phyloP scores from a whole-genome alignment of 2,113 vertebrate species.

The Serinus canaria region DNA sequence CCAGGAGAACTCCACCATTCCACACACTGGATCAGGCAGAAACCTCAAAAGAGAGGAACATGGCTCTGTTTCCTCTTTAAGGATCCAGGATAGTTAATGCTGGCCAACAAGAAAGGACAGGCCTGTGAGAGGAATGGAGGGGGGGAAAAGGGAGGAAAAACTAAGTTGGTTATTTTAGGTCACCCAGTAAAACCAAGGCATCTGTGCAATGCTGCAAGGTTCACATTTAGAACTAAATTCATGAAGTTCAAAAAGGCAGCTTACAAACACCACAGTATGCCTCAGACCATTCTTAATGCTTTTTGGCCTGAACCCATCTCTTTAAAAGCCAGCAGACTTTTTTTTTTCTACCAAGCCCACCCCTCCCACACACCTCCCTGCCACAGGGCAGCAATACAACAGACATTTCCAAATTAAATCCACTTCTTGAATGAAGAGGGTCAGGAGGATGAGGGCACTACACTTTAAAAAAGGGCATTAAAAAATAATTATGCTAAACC shows the following conservation, averaged over 20 bases:
- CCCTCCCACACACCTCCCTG: background rate
- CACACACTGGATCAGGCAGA: background rate
- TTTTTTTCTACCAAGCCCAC: background rate
- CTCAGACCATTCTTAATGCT: background rate
- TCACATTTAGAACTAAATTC: background rate
- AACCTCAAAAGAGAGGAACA: background rate
- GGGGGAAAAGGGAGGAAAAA: fast-evolving
- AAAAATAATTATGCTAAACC: conserved; percentile 41
- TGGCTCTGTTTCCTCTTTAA: background rate
- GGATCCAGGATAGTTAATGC: background rate
- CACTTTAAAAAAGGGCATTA: background rate
- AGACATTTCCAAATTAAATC: background rate
- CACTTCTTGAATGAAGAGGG: background rate
- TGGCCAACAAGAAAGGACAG: background rate
- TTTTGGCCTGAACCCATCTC: background rate
- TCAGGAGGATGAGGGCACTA: background rate
- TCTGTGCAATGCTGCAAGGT: background rate
- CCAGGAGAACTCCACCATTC: background rate
- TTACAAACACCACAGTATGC: background rate
- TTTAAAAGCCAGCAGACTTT: background rate
- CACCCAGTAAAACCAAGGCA: background rate
- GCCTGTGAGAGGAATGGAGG: background rate
- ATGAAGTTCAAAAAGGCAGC: background rate
- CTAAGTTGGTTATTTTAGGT: background rate
- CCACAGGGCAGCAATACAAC: background rate